Evolutionary conservation across 2,797 vertebrate genomes (phyloP).

Genomic region (Girardinus metallicus): DNA sequence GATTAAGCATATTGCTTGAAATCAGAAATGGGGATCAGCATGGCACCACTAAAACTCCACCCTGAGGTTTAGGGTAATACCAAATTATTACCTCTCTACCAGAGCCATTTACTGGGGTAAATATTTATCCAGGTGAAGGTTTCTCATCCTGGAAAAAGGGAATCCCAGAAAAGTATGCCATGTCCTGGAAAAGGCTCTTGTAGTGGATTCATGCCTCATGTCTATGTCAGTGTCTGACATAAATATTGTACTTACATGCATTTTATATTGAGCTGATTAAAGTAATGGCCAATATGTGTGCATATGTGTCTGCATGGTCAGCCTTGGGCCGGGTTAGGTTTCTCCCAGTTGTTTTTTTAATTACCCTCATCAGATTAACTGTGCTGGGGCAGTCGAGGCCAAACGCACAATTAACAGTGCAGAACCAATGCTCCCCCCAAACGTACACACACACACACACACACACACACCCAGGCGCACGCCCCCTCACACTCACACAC

Average conservation of each 20-base stretch:
- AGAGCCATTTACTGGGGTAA: background rate
- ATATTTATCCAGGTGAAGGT: background rate
- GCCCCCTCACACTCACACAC: constrained; percentile 44
- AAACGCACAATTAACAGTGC: constrained; percentile 79
- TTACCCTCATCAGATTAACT: constrained; percentile 82
- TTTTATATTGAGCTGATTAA: constrained; percentile 31
- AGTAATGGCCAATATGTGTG: constrained; percentile 27
- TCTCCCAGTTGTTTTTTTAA: constrained; percentile 79
- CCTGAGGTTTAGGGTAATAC: background rate
- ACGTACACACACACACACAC: constrained; percentile 43
- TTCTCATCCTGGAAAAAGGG: background rate
- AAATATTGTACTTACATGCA: constrained; percentile 11
- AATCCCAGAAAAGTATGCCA: background rate
- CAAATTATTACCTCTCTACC: background rate
- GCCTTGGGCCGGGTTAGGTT: constrained; percentile 71
- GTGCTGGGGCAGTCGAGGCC: constrained; percentile 76
- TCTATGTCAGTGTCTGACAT: background rate
- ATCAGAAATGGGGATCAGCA: background rate
- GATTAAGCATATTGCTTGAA: background rate
- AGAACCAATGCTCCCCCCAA: constrained; percentile 50
- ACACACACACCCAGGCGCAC: constrained; percentile 46
- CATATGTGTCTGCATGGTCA: constrained; percentile 50
- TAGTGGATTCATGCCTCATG: background rate
- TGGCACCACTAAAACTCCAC: background rate
- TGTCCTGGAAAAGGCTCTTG: background rate